A percentile compares a stretch with the other conserved stretches of the same genome.
Conservation (phyloP, 2,113 vertebrate species). For the Silurus meridionalis region DNA sequence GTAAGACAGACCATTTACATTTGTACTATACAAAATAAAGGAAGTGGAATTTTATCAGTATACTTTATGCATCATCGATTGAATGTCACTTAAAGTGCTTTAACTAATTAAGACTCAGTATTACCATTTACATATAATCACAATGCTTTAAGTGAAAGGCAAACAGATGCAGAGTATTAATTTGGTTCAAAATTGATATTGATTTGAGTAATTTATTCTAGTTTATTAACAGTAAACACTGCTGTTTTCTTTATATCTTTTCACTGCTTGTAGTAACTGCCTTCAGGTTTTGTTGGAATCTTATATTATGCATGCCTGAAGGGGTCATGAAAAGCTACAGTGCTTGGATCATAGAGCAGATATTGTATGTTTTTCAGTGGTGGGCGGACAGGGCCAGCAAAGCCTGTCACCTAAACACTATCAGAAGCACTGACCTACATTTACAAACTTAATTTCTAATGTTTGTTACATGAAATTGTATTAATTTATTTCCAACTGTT, state of each 20-base stretch:
- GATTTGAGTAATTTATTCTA: slow-evolving; percentile 8
- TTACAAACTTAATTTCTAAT: no score
- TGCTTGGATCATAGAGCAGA: neutral
- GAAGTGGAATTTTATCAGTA: neutral
- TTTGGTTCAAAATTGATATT: neutral
- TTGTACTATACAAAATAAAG: neutral
- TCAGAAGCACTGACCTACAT: no score
- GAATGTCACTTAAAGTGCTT: neutral
- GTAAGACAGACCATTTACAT: neutral
- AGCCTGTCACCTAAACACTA: no score
- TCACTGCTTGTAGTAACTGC: neutral
- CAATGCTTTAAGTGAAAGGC: neutral
- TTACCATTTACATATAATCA: neutral
- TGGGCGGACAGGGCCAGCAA: no score
- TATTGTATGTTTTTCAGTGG: neutral
- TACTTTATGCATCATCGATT: neutral
- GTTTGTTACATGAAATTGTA: no score
- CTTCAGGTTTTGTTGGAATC: neutral
- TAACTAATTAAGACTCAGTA: neutral
- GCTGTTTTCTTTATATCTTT: neutral
- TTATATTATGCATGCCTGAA: neutral
- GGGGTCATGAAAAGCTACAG: neutral
- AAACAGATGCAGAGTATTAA: neutral
- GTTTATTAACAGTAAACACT: neutral
- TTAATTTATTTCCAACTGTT: no score